Conservation (phyloP, 2,113 vertebrate genomes). For the Neodontobutis hainanensis region DNA sequence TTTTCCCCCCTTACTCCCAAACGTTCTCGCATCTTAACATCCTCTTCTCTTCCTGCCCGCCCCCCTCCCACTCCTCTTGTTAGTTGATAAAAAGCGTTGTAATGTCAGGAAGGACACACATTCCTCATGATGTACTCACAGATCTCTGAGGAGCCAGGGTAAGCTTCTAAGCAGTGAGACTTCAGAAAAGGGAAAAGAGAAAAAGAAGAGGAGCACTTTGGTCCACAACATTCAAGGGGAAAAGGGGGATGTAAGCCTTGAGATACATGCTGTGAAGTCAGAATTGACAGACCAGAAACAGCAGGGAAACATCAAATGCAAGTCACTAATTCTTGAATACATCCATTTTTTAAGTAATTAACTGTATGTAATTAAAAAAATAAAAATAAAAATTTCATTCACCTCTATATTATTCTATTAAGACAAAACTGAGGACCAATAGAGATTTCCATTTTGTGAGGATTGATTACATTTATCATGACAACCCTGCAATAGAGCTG, state of each 20-base stretch:
- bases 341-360: too few relatives aligned
- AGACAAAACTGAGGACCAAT: too few relatives aligned
- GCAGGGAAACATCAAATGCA: not conserved
- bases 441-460: too few relatives aligned
- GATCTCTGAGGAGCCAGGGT: conserved; percentile 63
- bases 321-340: not conserved
- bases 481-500: not conserved
- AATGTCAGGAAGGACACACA: conserved; percentile 81
- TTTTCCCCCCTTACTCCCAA: conserved; percentile 62
- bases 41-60: conserved; percentile 63
- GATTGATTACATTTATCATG: too few relatives aligned
- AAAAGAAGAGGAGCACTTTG: conserved; percentile 25
- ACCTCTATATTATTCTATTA: too few relatives aligned
- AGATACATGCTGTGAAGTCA: conserved; percentile 8
- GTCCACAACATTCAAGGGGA: conserved; percentile 3
- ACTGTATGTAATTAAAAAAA: too few relatives aligned
- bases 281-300: not conserved
- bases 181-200: conserved; percentile 45
- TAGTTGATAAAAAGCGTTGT: conserved; percentile 77
- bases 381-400: too few relatives aligned
- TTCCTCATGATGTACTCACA: conserved; percentile 73
- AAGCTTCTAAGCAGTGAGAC: conserved; percentile 39
- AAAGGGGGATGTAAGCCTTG: not conserved
- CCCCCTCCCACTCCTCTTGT: conserved; percentile 67
- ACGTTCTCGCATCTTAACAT: conserved; percentile 75